Evolutionary conservation across 2,797 vertebrate genomes (phyloP).

Genomic region (Premnoplex brunnescens): DNA sequence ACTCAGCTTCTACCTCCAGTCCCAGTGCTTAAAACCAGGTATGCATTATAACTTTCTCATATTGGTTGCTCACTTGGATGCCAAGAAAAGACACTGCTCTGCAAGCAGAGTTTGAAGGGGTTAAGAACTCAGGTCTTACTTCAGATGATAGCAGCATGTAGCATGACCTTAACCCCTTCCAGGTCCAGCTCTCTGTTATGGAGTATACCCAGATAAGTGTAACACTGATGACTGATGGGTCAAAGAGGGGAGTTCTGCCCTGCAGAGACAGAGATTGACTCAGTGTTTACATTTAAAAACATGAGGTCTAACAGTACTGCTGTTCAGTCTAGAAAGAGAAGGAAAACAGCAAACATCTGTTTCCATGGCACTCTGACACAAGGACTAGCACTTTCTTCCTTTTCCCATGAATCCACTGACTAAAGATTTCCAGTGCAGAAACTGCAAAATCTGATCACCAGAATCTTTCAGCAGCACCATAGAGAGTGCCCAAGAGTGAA

Average conservation of each 20-base stretch:
- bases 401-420: not conserved
- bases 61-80: not conserved
- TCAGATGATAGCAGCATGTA: not conserved
- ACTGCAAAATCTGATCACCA: not conserved
- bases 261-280: not conserved
- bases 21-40: not conserved
- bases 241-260: not conserved
- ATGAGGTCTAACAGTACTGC: not conserved
- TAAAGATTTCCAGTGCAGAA: not conserved
- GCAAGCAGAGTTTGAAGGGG: not conserved
- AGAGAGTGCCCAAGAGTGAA: not conserved
- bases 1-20: not conserved
- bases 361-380: not conserved
- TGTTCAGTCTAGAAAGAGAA: not conserved
- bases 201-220: not conserved
- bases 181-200: not conserved
- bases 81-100: not conserved
- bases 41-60: not conserved
- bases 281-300: not conserved
- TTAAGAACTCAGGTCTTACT: not conserved
- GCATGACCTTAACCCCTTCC: not conserved
- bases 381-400: not conserved
- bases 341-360: not conserved
- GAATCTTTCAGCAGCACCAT: not conserved
- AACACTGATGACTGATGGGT: not conserved